These are phyloP conservation scores for Brachionus rotundiformis DNA, from an alignment of 1,140 invertebrate species.

Conservation along the genomic window DNA sequence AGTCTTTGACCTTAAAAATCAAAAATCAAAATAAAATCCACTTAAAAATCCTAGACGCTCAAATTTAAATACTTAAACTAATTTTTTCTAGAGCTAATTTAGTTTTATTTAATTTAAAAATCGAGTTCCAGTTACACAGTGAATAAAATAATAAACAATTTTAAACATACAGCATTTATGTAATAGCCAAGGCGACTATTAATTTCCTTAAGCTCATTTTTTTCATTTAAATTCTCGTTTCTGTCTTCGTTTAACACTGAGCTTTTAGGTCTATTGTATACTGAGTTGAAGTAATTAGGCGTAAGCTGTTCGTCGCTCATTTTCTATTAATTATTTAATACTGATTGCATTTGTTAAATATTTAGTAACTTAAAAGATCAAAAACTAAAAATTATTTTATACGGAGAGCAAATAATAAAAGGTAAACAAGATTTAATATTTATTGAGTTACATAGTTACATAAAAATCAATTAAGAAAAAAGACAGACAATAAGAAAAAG, in stretches of 20 bases:
- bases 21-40: background rate
- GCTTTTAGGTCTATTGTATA: slow-evolving; percentile 1
- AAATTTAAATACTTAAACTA: background rate
- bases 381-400: background rate
- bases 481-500: background rate
- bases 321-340: background rate
- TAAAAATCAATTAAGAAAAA: background rate
- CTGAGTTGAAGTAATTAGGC: slow-evolving; percentile 26
- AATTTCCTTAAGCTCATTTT: slow-evolving; percentile 33
- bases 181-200: background rate
- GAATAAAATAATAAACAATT: background rate
- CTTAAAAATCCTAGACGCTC: background rate
- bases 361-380: background rate
- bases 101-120: background rate
- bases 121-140: too few relatives aligned
- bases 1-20: slow-evolving; percentile 31
- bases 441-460: background rate
- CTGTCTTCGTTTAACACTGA: background rate
- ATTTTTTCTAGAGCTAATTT: background rate
- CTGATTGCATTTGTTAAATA: background rate
- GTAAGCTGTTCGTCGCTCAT: slow-evolving; percentile 21
- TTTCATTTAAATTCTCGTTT: slow-evolving; percentile 34
- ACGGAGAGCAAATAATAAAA: background rate
- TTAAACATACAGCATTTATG: slow-evolving; percentile 31
- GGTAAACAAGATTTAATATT: background rate